Conservation (phyloP, 1,140 invertebrate species). For the Macrocentrus cingulum region DNA sequence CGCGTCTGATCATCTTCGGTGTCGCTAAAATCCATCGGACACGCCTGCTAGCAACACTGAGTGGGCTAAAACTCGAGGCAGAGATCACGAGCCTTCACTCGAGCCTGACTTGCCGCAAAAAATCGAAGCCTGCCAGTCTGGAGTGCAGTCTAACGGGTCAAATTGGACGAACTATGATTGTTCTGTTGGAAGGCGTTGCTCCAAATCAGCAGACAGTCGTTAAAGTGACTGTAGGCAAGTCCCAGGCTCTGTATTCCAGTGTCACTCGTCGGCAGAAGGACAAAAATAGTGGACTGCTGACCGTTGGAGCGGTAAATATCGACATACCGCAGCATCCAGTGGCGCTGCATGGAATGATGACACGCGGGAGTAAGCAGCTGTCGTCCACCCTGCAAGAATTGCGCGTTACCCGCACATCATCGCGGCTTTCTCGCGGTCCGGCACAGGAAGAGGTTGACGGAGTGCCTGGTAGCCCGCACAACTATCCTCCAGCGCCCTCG, state of each 20-base stretch:
- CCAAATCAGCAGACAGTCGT: constrained; percentile 94
- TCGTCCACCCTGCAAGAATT: constrained; percentile 87
- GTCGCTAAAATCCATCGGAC: constrained; percentile 87
- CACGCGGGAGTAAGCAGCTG: constrained; percentile 87
- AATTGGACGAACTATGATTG: constrained; percentile 89
- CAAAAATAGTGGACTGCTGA: constrained; percentile 84
- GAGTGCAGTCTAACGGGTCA: constrained; percentile 90
- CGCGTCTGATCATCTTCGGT: constrained; percentile 76
- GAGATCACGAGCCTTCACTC: constrained; percentile 84
- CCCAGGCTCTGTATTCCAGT: constrained; percentile 87
- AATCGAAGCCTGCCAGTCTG: constrained; percentile 68
- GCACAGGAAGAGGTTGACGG: constrained; percentile 60
- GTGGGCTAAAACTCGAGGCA: constrained; percentile 89
- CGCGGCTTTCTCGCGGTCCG: constrained; percentile 67
- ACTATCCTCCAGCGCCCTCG: constrained; percentile 48
- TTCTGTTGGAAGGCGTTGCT: constrained; percentile 84
- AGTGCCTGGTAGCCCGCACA: constrained; percentile 64
- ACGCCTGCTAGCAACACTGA: constrained; percentile 83
- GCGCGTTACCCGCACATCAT: constrained; percentile 76
- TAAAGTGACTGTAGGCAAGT: constrained; percentile 88
- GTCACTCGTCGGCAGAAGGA: constrained; percentile 76
- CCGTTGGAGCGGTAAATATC: constrained; percentile 85
- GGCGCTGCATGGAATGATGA: constrained; percentile 95
- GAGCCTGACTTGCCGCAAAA: constrained; percentile 76
- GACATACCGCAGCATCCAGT: constrained; percentile 97